These are phyloP conservation scores for Pao palembangensis DNA, from an alignment of 2,113 vertebrate genomes.

Conservation along the genomic window DNA sequence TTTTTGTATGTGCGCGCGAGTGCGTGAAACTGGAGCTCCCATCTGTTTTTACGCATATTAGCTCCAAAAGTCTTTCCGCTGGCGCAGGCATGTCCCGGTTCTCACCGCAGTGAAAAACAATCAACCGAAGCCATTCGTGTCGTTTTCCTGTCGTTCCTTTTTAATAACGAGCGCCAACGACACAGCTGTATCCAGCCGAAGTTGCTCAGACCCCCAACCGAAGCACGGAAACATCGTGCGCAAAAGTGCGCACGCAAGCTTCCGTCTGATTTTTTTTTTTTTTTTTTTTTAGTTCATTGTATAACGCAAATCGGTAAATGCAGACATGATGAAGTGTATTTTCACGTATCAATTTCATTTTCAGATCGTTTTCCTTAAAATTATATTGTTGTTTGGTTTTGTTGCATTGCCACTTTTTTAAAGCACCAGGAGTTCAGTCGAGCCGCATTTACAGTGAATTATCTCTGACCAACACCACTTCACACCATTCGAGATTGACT, in stretches of 20 bases:
- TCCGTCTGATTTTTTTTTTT: too few relatives aligned
- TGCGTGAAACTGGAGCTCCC: neutral
- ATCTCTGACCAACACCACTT: conserved; percentile 39
- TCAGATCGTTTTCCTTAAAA: neutral
- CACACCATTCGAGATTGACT: conserved; percentile 28
- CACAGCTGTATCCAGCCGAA: neutral
- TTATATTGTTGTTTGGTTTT: too few relatives aligned
- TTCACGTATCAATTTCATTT: neutral
- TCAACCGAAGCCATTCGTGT: neutral
- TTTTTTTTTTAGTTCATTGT: neutral
- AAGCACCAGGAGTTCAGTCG: too few relatives aligned
- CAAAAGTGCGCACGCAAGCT: too few relatives aligned
- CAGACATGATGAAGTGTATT: neutral
- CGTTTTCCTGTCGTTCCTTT: neutral
- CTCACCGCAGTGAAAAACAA: neutral
- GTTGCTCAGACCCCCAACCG: neutral
- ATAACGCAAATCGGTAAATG: neutral
- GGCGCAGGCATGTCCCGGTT: conserved; percentile 4
- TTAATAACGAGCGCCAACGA: neutral
- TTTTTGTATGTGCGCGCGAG: neutral
- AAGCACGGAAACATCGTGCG: neutral
- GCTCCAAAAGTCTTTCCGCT: conserved; percentile 55
- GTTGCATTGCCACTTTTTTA: too few relatives aligned
- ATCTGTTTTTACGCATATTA: conserved; percentile 47
- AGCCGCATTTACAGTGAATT: conserved; percentile 23